These are phyloP conservation scores for Macaria liturata DNA, from an alignment of 2,888 invertebrate species.

Conservation along the genomic window DNA sequence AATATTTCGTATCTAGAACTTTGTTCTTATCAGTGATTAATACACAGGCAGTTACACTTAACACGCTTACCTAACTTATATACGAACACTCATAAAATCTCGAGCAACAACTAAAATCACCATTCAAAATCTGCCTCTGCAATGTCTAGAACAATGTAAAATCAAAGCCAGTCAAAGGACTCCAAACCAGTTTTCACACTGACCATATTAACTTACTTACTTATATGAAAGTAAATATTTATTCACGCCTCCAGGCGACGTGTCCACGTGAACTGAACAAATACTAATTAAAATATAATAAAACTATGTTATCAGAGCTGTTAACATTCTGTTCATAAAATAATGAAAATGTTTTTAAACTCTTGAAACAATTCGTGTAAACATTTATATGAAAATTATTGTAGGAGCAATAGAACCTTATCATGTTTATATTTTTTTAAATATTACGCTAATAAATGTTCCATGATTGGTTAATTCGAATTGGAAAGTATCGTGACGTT, in stretches of 20 bases:
- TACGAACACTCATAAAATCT: no score
- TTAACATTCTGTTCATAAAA: constrained; percentile 6
- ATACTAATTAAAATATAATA: constrained; percentile 16
- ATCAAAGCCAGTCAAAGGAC: neutral
- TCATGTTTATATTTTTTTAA: no score
- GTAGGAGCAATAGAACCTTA: no score
- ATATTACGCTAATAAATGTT: no score
- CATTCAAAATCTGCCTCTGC: no score
- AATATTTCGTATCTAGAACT: no score
- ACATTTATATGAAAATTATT: neutral
- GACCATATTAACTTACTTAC: constrained; percentile 1
- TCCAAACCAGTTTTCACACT: neutral
- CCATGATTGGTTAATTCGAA: no score
- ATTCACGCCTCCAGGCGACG: constrained; percentile 6
- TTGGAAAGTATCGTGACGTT: no score
- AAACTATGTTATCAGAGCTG: constrained; percentile 8
- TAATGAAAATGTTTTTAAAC: constrained; percentile 3
- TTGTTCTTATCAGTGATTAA: no score
- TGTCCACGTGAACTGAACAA: constrained; percentile 14
- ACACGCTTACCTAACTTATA: no score
- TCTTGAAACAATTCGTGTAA: neutral
- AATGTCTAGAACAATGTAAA: neutral
- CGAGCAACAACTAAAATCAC: no score
- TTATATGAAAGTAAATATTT: constrained; percentile 9
- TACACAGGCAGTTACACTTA: no score